A percentile compares a stretch with the other conserved stretches of the same genome.
These are phyloP conservation scores for Drosophila lowei DNA, from an alignment of 1,140 invertebrate species.

Conservation along the genomic window DNA sequence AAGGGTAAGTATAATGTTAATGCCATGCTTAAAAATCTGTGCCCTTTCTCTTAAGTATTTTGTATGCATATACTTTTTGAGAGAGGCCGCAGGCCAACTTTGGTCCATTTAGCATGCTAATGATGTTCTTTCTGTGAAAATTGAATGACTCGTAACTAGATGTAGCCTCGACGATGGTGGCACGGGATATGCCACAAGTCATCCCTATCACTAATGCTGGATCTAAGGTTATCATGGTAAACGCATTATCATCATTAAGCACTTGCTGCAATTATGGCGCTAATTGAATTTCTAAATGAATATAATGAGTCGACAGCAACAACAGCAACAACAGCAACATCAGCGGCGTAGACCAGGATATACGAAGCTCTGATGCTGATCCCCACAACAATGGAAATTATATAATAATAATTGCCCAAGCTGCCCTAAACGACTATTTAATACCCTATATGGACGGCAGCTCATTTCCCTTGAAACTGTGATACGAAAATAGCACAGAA, in stretches of 20 bases:
- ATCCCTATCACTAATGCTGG: slow-evolving; percentile 11
- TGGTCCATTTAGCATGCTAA: slow-evolving; percentile 55
- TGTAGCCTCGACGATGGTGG: neutral
- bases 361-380: slow-evolving; percentile 37
- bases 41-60: no score
- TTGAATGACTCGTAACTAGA: slow-evolving; percentile 26
- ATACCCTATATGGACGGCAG: neutral
- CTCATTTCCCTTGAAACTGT: no score
- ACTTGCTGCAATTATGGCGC: slow-evolving; percentile 72
- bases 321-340: slow-evolving; percentile 53
- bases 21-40: neutral
- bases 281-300: slow-evolving; percentile 79
- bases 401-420: neutral
- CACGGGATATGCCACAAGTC: slow-evolving; percentile 14
- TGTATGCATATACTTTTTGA: slow-evolving; percentile 9
- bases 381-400: slow-evolving; percentile 21
- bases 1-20: neutral
- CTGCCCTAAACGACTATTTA: neutral
- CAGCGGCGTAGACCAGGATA: slow-evolving; percentile 31
- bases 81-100: neutral
- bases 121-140: slow-evolving; percentile 17
- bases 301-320: slow-evolving; percentile 75
- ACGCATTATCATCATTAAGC: slow-evolving; percentile 72
- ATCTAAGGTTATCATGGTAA: slow-evolving; percentile 43
- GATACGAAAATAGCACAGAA: no score